Conservation (phyloP, 2,113 vertebrate species). For the Istiophorus platypterus region DNA sequence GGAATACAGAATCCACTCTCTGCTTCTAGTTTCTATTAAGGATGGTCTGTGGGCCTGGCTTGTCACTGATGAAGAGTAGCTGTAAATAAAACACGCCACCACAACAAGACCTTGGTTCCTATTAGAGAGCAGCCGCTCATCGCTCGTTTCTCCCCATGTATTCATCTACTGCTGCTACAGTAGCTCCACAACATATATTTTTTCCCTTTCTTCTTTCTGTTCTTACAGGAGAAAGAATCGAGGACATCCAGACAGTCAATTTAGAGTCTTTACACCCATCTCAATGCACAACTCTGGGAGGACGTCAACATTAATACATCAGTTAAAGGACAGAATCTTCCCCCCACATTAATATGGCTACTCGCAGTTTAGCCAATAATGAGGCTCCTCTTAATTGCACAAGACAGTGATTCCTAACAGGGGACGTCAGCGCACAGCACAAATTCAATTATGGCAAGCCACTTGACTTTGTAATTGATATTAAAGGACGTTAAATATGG, state of each 20-base stretch:
- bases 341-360: constrained; percentile 59
- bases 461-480: constrained; percentile 83
- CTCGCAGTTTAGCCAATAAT: constrained; percentile 74
- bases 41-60: constrained; percentile 26
- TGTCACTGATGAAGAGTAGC: constrained; percentile 60
- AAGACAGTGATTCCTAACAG: constrained; percentile 83
- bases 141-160: constrained; percentile 43
- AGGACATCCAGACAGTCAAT: constrained; percentile 72
- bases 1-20: constrained; percentile 13
- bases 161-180: constrained; percentile 42
- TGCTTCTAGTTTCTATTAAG: constrained; percentile 41
- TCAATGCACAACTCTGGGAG: constrained; percentile 45
- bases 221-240: constrained; percentile 51
- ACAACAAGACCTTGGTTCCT: constrained; percentile 64
- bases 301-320: constrained; percentile 79
- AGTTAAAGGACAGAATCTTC: constrained; percentile 59
- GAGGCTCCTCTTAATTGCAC: constrained; percentile 76
- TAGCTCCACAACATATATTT: constrained; percentile 26
- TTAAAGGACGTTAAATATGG: constrained; percentile 81
- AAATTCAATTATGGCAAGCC: constrained; percentile 78
- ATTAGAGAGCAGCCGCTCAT: constrained; percentile 62
- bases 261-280: constrained; percentile 55
- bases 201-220: constrained; percentile 2
- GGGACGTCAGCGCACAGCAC: constrained; percentile 66
- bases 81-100: constrained; percentile 63